Conservation (phyloP, 2,797 vertebrate species). For the Oceanodroma leucorhoa region DNA sequence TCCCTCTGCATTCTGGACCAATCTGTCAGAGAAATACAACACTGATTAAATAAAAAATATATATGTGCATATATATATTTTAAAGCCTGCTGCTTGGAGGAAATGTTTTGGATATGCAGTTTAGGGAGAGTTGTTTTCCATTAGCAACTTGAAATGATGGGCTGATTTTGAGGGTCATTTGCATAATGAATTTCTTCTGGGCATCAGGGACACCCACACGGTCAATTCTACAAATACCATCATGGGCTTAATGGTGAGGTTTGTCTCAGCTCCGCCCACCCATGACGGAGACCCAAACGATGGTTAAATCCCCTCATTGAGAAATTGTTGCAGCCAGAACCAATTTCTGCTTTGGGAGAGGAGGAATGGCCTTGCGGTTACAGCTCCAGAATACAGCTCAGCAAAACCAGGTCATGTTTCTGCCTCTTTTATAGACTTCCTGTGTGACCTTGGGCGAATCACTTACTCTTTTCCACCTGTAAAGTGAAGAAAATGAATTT, state of each 20-base stretch:
- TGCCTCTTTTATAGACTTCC: not conserved
- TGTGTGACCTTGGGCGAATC: not conserved
- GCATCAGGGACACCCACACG: not conserved
- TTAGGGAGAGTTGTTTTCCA: slow-evolving; percentile 24
- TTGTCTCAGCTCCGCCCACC: not conserved
- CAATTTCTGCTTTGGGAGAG: not conserved
- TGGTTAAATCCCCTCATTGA: not conserved
- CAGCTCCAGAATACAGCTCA: not conserved
- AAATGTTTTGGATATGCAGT: not conserved
- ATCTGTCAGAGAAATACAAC: slow-evolving; percentile 42
- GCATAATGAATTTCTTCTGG: slow-evolving; percentile 6
- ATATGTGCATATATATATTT: not conserved
- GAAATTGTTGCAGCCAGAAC: slow-evolving; percentile 27
- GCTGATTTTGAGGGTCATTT: slow-evolving; percentile 13
- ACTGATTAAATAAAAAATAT: slow-evolving; percentile 20
- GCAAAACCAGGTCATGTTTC: not conserved
- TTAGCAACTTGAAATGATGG: slow-evolving; percentile 18
- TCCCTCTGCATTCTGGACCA: slow-evolving; percentile 51
- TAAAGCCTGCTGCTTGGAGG: slow-evolving; percentile 8
- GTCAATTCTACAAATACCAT: not conserved
- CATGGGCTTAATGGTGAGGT: not conserved
- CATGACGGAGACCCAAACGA: not conserved
- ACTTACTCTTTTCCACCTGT: slow-evolving; percentile 3
- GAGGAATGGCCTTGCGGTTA: not conserved
- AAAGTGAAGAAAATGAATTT: not conserved